Percentiles rank a stretch among this genome's conserved stretches.
Evolutionary conservation across 37 sponge, comb jelly and placozoan species (phyloP).

Genomic region (Chondrosia reniformis): DNA sequence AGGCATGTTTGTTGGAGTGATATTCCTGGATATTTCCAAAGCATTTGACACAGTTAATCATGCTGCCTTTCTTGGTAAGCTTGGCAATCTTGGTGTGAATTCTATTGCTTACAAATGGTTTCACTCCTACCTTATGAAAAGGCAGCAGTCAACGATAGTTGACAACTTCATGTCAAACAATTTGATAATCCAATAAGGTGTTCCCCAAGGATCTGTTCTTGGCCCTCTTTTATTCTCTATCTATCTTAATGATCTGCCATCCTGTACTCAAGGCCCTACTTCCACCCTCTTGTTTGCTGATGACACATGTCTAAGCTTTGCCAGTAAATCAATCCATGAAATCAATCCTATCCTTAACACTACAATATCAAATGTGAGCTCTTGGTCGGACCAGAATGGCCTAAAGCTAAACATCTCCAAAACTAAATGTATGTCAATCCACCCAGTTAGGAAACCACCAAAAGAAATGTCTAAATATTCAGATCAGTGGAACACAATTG

Average conservation of each 20-base stretch:
- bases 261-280: background rate
- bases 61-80: background rate
- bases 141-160: background rate
- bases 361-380: background rate
- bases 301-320: background rate
- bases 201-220: background rate
- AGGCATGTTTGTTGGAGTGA: background rate
- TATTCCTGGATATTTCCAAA: slow-evolving; percentile 2
- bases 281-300: background rate
- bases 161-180: background rate
- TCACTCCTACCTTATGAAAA: background rate
- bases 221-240: background rate
- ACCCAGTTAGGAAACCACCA: background rate
- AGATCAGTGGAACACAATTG: background rate
- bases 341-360: background rate
- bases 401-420: background rate
- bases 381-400: background rate
- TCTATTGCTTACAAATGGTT: background rate
- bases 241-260: background rate
- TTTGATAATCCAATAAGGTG: background rate
- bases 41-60: slow-evolving; percentile 6
- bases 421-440: background rate
- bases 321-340: background rate
- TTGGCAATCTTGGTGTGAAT: background rate
- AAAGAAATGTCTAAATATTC: background rate